Evolutionary conservation across 2,797 vertebrate genomes (phyloP), one percentile per base, ranked within the genome.

Genomic region (Eospalax fontanierii): DNA sequence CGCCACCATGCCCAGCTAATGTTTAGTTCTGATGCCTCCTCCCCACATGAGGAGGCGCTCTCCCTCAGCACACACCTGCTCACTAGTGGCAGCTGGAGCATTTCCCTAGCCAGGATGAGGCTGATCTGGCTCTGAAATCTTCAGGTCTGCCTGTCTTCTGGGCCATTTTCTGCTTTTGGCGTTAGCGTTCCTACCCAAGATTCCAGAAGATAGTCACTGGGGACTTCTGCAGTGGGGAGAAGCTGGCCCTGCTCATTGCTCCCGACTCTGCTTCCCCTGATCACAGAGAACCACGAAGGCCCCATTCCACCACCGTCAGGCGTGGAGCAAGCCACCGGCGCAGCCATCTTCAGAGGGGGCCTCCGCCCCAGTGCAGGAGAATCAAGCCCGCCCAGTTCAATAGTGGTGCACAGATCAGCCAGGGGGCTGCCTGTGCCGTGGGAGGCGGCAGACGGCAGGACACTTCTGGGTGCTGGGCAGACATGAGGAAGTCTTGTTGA

Each of bases 311-410:
- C 24, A 19, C 0, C 15, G 0, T 26, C 19, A 63, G 63, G 46
- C 38, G 21, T 1, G 2, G 61, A 10, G 15, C 0, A 11, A 57
- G 84, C 0, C 28, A 54, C 59, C 54, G 0, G 30, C n/a, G 66
- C 66, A 12, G 21, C 65, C n/a, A 33, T 9, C 46, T 28, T 26
- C 33, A 10, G 5, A 3, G n/a, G 50, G 79, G 54, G 46, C 38
- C 78, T 40, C 10, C 0, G 26, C 33, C 57, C 74, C 5, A 4
- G 9, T 2, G 3, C 38, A 0, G 68, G 4, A 30, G 63, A 7
- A 18, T 21, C 0, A 22, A 43, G 66, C n/a, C 57, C 26, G 12
- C 0, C 1, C 0, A 9, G 6, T 8, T 18, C 12, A 4, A 21
- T 75, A 50, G n/a, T 40, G 71, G 21, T 63, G 57, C 43, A 46